Percentiles rank a stretch among this genome's conserved stretches.
Conservation (phyloP, 2,888 invertebrate genomes). For the Timandra comae region DNA sequence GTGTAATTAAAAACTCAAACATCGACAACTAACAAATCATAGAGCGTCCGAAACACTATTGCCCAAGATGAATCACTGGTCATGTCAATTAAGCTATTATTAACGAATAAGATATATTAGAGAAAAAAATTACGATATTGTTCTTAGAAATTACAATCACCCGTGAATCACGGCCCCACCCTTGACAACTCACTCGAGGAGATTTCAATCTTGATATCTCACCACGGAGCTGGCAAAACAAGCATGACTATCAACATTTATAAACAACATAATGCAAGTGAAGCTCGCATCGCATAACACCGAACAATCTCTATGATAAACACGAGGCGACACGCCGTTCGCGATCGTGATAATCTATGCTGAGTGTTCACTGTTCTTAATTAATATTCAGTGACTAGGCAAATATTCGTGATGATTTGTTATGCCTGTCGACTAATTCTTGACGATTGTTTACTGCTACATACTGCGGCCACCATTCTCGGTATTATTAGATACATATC, state of each 20-base stretch:
- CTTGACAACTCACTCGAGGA: constrained; percentile 55
- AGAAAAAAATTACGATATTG: constrained; percentile 49
- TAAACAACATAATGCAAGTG: constrained; percentile 44
- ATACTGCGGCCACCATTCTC: constrained; percentile 7
- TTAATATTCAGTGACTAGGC: constrained; percentile 68
- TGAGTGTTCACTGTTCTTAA: constrained; percentile 47
- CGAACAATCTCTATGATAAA: constrained; percentile 55
- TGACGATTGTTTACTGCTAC: constrained; percentile 35
- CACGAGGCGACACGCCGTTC: constrained; percentile 36
- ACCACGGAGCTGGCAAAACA: constrained; percentile 52
- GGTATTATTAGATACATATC: too few relatives aligned
- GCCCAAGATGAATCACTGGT: constrained; percentile 51
- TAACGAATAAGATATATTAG: constrained; percentile 47
- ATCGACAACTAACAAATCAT: constrained; percentile 69
- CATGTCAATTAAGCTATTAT: constrained; percentile 66
- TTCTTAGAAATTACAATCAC: constrained; percentile 52
- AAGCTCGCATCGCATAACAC: constrained; percentile 38
- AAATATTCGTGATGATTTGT: constrained; percentile 33
- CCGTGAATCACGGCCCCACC: constrained; percentile 61
- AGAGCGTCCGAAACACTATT: constrained; percentile 33
- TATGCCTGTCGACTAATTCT: constrained; percentile 45
- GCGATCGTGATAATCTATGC: constrained; percentile 32
- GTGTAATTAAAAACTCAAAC: constrained; percentile 73
- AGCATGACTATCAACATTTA: constrained; percentile 52
- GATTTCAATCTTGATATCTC: constrained; percentile 60